These are phyloP conservation scores for Alloplasta piceator DNA, from an alignment of 2,888 invertebrate genomes.

Conservation along the genomic window DNA sequence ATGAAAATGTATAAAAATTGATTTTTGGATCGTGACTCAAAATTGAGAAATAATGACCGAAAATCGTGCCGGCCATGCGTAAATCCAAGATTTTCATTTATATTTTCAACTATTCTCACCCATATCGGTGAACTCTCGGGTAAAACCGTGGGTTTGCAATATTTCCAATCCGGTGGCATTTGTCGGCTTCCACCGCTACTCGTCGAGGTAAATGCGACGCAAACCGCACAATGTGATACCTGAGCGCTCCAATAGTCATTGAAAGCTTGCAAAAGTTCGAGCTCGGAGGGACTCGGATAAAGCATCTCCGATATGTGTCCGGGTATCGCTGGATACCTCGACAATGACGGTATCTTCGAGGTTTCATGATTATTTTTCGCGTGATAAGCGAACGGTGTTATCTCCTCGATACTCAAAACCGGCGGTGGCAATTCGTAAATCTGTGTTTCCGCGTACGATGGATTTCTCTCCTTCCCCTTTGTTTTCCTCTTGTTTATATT, in stretches of 20 bases:
- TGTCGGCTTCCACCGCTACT: conserved; percentile 74
- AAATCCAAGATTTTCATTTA: too few relatives aligned
- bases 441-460: background rate
- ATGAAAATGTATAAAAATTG: too few relatives aligned
- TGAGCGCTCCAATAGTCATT: conserved; percentile 84
- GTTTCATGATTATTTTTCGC: conserved; percentile 17
- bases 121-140: conserved; percentile 82
- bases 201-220: conserved; percentile 84
- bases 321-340: conserved; percentile 71
- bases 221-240: conserved; percentile 86
- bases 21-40: too few relatives aligned
- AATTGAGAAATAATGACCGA: too few relatives aligned
- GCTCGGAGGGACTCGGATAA: conserved; percentile 81
- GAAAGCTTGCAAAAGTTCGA: conserved; percentile 83
- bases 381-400: conserved; percentile 16
- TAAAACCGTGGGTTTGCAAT: conserved; percentile 78
- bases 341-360: conserved; percentile 20
- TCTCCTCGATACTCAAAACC: conserved; percentile 61
- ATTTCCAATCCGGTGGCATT: conserved; percentile 81
- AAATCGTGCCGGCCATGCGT: too few relatives aligned
- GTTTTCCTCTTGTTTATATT: conserved; percentile 39
- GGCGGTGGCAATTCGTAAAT: conserved; percentile 58
- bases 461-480: conserved; percentile 31
- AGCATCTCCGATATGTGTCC: conserved; percentile 82
- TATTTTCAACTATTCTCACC: conserved; percentile 70